Percentiles rank a stretch among this genome's conserved stretches.
Evolutionary conservation across 64 coral and sea anemone genomes (phyloP).

Genomic region (Cladopsammia gracilis): DNA sequence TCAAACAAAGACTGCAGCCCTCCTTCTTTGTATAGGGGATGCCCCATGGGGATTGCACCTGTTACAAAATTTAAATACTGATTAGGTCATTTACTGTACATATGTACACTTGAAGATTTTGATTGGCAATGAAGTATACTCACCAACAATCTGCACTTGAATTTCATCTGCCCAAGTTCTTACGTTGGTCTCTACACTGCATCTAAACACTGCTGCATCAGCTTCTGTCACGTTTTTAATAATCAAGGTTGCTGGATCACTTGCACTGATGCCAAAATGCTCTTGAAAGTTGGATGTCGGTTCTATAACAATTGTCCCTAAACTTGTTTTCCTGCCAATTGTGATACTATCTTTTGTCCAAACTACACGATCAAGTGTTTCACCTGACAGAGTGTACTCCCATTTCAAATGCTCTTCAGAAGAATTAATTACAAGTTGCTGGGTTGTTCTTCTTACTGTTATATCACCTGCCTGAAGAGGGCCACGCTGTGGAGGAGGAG

Average conservation of each 20-base stretch:
- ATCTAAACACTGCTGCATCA: too few species aligned
- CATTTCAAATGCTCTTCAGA: neutral
- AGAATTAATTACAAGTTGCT: neutral
- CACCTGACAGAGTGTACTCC: neutral
- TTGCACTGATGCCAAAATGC: too few species aligned
- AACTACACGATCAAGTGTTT: neutral
- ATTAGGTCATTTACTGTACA: too few species aligned
- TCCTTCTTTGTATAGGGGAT: too few species aligned
- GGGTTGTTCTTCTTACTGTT: neutral
- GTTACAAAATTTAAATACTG: too few species aligned
- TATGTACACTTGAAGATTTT: too few species aligned
- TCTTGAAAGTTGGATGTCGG: neutral
- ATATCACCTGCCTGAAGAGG: neutral
- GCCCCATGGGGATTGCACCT: too few species aligned
- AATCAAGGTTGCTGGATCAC: too few species aligned
- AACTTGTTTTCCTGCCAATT: neutral
- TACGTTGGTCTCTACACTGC: neutral
- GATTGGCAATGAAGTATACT: too few species aligned
- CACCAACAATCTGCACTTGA: neutral
- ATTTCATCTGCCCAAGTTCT: too few species aligned
- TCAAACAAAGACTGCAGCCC: too few species aligned
- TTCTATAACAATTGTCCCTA: too few species aligned
- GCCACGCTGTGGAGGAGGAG: neutral
- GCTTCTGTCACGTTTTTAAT: neutral
- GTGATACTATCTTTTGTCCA: neutral